Conservation (phyloP, 2,113 vertebrate genomes). For the Edolisoma coerulescens region DNA sequence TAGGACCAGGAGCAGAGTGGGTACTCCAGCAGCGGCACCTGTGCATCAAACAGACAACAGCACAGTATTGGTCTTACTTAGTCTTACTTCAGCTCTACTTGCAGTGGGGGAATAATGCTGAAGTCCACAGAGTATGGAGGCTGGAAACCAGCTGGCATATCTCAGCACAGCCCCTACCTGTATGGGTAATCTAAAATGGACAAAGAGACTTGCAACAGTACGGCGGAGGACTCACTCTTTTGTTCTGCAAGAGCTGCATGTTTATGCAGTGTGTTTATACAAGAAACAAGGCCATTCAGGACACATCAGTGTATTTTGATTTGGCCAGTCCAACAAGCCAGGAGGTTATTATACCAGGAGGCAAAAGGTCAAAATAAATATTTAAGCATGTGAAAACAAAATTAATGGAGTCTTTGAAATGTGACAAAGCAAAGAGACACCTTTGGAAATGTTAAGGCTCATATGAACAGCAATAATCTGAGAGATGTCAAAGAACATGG, state of each 20-base stretch:
- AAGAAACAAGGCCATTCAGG: background rate
- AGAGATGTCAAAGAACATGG: slow-evolving; percentile 14
- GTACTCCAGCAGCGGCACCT: slow-evolving; percentile 69
- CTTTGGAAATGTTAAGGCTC: slow-evolving; percentile 42
- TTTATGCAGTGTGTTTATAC: slow-evolving; percentile 29
- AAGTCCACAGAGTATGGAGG: background rate
- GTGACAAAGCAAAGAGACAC: slow-evolving; percentile 36
- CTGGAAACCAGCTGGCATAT: background rate
- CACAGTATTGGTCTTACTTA: background rate
- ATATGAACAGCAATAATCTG: slow-evolving; percentile 34
- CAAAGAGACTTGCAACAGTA: background rate
- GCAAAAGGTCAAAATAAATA: slow-evolving; percentile 62
- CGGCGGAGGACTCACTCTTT: accelerated
- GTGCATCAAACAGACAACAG: background rate
- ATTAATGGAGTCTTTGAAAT: slow-evolving; percentile 49
- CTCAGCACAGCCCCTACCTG: background rate
- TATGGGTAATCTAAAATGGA: background rate
- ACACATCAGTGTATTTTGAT: slow-evolving; percentile 2
- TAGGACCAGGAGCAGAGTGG: slow-evolving; percentile 67
- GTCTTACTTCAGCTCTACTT: background rate
- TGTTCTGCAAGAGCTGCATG: background rate
- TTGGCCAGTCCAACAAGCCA: background rate
- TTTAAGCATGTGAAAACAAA: slow-evolving; percentile 49
- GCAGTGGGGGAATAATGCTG: accelerated
- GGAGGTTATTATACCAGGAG: slow-evolving; percentile 7